phyloP scores from a whole-genome alignment of 2,888 invertebrate genomes.

The Cataglyphis albicans region DNA sequence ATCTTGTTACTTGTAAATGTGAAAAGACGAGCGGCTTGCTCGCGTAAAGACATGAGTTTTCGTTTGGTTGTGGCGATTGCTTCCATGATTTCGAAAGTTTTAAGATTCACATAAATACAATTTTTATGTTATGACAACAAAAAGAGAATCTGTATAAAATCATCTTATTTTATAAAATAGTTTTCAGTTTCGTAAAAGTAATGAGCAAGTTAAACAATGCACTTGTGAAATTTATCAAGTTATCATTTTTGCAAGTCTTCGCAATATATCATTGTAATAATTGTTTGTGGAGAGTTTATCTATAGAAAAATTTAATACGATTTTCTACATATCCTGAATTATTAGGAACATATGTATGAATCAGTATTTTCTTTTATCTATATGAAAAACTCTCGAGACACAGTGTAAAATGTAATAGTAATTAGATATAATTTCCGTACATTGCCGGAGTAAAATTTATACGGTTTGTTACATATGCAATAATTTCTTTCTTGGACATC shows the following conservation, averaged over 20 bases:
- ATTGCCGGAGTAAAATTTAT: background rate
- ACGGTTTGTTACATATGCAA: slow-evolving; percentile 20
- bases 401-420: background rate
- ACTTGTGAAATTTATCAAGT: slow-evolving; percentile 34
- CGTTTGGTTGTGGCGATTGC: slow-evolving; percentile 32
- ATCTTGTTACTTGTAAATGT: slow-evolving; percentile 45
- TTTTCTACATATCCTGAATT: slow-evolving; percentile 19
- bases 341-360: background rate
- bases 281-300: slow-evolving; percentile 35
- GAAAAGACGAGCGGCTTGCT: background rate
- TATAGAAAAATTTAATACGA: background rate
- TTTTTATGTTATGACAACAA: slow-evolving; percentile 61
- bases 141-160: background rate
- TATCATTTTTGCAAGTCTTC: slow-evolving; percentile 14
- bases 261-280: slow-evolving; percentile 18
- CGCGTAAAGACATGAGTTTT: background rate
- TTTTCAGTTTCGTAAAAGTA: slow-evolving; percentile 18
- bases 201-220: slow-evolving; percentile 18
- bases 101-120: slow-evolving; percentile 68
- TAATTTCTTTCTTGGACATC: slow-evolving; percentile 27
- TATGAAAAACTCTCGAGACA: background rate
- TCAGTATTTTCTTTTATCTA: slow-evolving; percentile 27
- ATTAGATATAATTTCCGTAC: slow-evolving; percentile 4
- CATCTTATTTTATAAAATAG: slow-evolving; percentile 22
- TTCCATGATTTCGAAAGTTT: slow-evolving; percentile 54